Percentiles rank a stretch among this genome's conserved stretches.
These are phyloP conservation scores for Tenthredo scrophulariae DNA, from an alignment of 2,888 invertebrate genomes.

Conservation along the genomic window DNA sequence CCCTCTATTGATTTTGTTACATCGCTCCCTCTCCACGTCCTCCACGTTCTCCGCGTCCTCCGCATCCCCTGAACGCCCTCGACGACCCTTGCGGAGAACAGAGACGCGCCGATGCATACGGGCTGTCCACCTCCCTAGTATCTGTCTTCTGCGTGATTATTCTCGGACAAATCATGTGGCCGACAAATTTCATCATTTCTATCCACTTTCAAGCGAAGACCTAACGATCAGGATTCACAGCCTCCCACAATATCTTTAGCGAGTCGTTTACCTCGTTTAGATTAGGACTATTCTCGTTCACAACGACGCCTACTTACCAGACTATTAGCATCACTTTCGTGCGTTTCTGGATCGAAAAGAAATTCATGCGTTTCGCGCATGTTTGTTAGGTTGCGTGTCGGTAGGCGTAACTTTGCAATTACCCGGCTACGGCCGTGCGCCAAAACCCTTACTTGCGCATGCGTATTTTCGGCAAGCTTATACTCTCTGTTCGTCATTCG, in stretches of 20 bases:
- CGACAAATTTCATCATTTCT: slow-evolving; percentile 3
- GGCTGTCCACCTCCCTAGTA: slow-evolving; percentile 40
- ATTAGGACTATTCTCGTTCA: background rate
- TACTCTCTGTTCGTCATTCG: background rate
- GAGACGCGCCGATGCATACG: slow-evolving; percentile 71
- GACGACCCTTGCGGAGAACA: slow-evolving; percentile 64
- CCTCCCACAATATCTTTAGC: background rate
- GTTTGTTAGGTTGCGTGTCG: slow-evolving; percentile 43
- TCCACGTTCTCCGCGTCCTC: slow-evolving; percentile 66
- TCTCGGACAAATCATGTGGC: background rate
- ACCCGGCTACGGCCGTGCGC: slow-evolving; percentile 21
- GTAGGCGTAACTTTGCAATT: slow-evolving; percentile 40
- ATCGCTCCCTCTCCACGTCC: slow-evolving; percentile 63
- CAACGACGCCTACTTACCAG: background rate
- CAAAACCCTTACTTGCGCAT: background rate
- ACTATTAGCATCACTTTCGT: background rate
- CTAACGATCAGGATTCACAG: background rate
- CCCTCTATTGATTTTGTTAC: slow-evolving; percentile 79
- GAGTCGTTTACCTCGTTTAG: background rate
- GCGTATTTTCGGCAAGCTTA: background rate
- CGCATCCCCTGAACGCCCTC: slow-evolving; percentile 72
- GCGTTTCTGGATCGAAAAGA: slow-evolving; percentile 58
- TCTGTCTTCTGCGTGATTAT: background rate
- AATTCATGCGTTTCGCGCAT: slow-evolving; percentile 53
- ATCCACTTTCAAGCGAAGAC: background rate